These are phyloP conservation scores for Eremobia ochroleuca DNA, from an alignment of 2,888 invertebrate genomes.

Conservation along the genomic window DNA sequence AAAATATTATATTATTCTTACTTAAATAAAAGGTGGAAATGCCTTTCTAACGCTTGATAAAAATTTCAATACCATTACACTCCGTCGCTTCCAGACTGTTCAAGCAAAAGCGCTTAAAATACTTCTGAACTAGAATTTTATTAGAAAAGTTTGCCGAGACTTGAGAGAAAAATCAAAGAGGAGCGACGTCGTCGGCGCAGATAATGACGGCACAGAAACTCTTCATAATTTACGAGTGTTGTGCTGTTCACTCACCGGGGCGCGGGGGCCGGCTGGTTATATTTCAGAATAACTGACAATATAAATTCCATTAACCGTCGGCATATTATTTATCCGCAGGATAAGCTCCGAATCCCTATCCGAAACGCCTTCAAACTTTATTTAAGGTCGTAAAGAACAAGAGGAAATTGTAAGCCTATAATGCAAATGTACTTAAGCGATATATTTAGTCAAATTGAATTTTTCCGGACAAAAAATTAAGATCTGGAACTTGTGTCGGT, in stretches of 20 bases:
- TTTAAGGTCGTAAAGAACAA: constrained; percentile 74
- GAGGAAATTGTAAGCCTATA: constrained; percentile 75
- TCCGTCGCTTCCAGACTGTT: constrained; percentile 2
- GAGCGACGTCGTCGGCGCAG: constrained; percentile 27
- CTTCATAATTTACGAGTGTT: constrained; percentile 59
- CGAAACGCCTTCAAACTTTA: constrained; percentile 68
- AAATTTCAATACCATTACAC: neutral
- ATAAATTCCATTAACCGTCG: constrained; percentile 66
- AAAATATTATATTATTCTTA: neutral
- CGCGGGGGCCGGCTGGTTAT: constrained; percentile 27
- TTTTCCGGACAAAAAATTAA: constrained; percentile 68
- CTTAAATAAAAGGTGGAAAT: neutral
- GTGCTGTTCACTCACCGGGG: constrained; percentile 44
- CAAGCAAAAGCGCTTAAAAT: constrained; percentile 34
- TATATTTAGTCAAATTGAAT: constrained; percentile 78
- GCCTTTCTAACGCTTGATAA: neutral
- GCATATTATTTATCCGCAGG: constrained; percentile 71
- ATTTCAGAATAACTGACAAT: constrained; percentile 67
- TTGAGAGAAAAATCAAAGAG: constrained; percentile 38
- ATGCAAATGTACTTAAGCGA: constrained; percentile 76
- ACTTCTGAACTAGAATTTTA: constrained; percentile 58
- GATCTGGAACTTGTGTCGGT: constrained; percentile 56
- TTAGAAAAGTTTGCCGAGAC: constrained; percentile 51
- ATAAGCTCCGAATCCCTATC: constrained; percentile 53
- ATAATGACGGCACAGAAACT: no score